Base-by-base conservation (phyloP, 2,888 invertebrate genomes). In the Cheiracanthium punctorium region DNA sequence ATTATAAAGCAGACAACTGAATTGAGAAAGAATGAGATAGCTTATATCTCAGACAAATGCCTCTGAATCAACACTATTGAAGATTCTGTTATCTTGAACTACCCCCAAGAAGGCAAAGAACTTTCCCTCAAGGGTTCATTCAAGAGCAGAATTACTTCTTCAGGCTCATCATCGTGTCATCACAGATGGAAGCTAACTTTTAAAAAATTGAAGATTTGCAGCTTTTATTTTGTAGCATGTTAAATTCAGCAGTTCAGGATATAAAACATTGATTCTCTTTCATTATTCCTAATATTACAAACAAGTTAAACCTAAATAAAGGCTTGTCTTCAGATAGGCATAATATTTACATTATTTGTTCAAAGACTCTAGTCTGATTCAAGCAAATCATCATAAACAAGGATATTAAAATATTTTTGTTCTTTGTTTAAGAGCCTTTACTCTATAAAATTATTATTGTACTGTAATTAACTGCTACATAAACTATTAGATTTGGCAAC, bases 321-420 rank as follows among this genome's bases (percentile, higher is more conserved):
- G 37, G 37, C 37, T 12, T 43, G 48, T 52, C 64, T 33, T 75
- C 82, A 82, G 82, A 70, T 70, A 52, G 30, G 75, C 75, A 82
- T 82, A 80, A 72, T 41, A 30, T 17, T 82, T 82, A 75, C 82
- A 75, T 75, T 52, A 14, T 29, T 70, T 17, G 52, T 82, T 82
- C 75, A 82, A 80, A 72, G 82, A 82, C 75, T 70, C 58, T 70
- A 75, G 82, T 82, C 58, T 82, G 82, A 70, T 43, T n/a, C n/a
- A 82, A 75, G 75, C 82, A 82, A 75, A 70, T 82, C 75, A 82
- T 75, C 82, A 82, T 69, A 0, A 1, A 69, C 69, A 69, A 58
- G 28, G 20, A 1, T n/a, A n/a, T n/a, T n/a, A n/a, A n/a, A n/a
- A n/a, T n/a, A n/a, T n/a, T n/a, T n/a, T n/a, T n/a, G n/a, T n/a